Evolutionary conservation across 2,113 vertebrate genomes (phyloP), one percentile per base, ranked within the genome.

Genomic region (Limanda limanda): DNA sequence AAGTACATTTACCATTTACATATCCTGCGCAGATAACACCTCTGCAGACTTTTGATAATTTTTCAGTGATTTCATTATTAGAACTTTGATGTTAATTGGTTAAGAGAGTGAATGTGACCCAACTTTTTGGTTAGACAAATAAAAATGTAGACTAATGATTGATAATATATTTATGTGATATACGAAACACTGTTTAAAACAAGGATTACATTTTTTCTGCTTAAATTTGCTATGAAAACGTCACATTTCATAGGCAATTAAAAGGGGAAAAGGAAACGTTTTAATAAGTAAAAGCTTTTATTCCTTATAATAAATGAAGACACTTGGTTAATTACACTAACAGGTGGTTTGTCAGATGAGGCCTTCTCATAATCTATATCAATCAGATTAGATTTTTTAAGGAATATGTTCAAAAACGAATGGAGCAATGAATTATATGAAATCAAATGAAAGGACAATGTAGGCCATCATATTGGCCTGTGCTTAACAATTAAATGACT

Each of bases 291-390:
- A 23, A 58, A 23, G 2, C 4, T 72, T 2, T 10, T 37, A 6
- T 58, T 58, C 7, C 24, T 1, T 11, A 37, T 57, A 20, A 56
- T 37, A 54, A 52, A 68, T 13, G n/a, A 68, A 1, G 31, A 31
- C 31, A 3, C 37, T 57, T 52, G 1, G 5, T 62, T 59, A 14
- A 52, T 12, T 47, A 51, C 12, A 78, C 15, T 64, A 81, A 86
- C 78, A 86, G 74, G 79, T 82, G 73, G 57, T 71, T 71, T 67
- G n/a, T 72, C 0, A 35, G 13, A n/a, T 20, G 56, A 73, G 63
- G 76, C 86, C 45, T 88, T 56, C 21, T 56, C 27, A 1, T n/a
- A 15, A 14, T 21, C 4, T 67, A 15, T 61, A 57, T 47, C 23
- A 18, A 58, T 56, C 20, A 31, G 0, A 12, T 47, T 62, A 6